These are phyloP conservation scores for Dolichallabes microphthalmus DNA, from an alignment of 2,113 vertebrate genomes.

Conservation along the genomic window DNA sequence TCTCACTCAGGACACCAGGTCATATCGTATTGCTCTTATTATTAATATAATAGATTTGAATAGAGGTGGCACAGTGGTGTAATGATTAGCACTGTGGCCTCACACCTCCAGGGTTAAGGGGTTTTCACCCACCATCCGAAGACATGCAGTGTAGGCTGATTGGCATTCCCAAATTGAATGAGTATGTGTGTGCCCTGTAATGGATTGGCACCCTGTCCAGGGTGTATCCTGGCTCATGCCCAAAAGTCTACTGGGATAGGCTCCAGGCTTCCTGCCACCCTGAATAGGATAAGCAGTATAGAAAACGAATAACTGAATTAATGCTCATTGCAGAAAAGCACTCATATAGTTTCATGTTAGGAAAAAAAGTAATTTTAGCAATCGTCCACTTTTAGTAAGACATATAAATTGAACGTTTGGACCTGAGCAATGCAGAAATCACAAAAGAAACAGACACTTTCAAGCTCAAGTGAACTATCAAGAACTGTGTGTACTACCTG, in stretches of 20 bases:
- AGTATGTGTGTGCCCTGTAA: no score
- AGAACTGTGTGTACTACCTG: conserved; percentile 4
- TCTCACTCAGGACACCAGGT: not conserved
- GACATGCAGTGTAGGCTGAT: no score
- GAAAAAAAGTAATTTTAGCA: not conserved
- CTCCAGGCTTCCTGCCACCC: no score
- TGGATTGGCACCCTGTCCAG: no score
- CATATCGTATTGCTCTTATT: not conserved
- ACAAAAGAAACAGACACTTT: not conserved
- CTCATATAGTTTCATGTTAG: not conserved
- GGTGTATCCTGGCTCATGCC: no score
- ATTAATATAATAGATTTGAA: not conserved
- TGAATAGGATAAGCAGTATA: no score
- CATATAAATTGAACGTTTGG: not conserved
- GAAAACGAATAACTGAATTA: not conserved
- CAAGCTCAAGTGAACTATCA: not conserved
- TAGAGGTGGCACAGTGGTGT: no score
- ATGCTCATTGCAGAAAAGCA: not conserved
- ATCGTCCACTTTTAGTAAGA: not conserved
- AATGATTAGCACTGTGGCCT: no score
- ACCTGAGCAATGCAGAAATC: not conserved
- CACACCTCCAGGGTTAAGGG: no score
- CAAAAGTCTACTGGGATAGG: no score
- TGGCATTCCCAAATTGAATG: no score
- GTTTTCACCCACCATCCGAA: no score